Evolutionary conservation across 2,797 vertebrate genomes (phyloP).

Genomic region (Oryzias dopingdopingensis): DNA sequence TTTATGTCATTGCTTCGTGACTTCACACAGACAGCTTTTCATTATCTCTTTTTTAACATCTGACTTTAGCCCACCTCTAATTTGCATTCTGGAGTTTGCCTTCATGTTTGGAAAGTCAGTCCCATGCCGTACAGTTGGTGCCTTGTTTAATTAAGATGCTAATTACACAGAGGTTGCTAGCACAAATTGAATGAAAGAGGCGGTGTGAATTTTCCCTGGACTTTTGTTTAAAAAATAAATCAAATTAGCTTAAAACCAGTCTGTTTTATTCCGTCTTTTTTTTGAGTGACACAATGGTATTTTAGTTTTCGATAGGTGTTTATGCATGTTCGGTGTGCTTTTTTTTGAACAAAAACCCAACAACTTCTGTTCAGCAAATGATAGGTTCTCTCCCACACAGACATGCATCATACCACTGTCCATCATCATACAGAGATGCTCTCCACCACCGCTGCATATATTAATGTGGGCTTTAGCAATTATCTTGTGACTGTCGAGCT

Average conservation of each 20-base stretch:
- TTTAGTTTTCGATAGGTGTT: background rate
- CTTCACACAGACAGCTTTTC: background rate
- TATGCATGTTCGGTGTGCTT: background rate
- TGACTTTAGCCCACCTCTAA: constrained; percentile 4
- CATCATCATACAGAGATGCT: constrained; percentile 24
- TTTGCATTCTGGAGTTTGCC: constrained; percentile 14
- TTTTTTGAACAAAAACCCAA: background rate
- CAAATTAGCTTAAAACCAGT: background rate
- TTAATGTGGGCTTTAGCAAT: constrained; percentile 72
- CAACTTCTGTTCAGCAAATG: constrained; percentile 2
- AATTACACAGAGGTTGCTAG: constrained; percentile 51
- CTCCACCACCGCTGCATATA: constrained; percentile 59
- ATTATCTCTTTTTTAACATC: background rate
- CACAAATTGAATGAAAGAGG: constrained; percentile 45
- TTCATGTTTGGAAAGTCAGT: constrained; percentile 15
- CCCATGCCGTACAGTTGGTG: constrained; percentile 24
- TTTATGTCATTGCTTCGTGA: background rate
- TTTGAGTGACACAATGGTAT: too few relatives aligned
- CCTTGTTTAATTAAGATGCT: constrained; percentile 41
- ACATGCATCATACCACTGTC: constrained; percentile 31
- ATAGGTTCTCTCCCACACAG: constrained; percentile 17
- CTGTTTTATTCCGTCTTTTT: too few relatives aligned
- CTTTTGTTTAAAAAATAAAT: constrained; percentile 29
- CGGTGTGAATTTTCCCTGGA: constrained; percentile 24
- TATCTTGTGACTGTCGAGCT: constrained; percentile 69